Evolutionary conservation across 2,888 invertebrate genomes (phyloP).

Genomic region (Drosophila mercatorum): DNA sequence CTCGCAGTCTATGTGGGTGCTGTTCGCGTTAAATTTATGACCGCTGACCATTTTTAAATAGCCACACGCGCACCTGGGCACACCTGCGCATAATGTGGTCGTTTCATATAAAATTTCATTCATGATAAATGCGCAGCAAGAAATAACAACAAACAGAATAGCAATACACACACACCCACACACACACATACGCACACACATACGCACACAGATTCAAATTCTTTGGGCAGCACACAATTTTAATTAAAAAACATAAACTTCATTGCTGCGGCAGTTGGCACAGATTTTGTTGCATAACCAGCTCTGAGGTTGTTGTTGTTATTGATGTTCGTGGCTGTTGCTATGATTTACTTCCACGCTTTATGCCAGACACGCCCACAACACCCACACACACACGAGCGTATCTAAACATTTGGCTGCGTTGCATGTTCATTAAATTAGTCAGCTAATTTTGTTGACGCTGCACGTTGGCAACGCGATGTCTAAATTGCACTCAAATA

Average conservation of each 20-base stretch:
- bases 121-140: conserved; percentile 60
- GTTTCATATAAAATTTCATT: conserved; percentile 67
- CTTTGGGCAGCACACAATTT: conserved; percentile 62
- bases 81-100: conserved; percentile 79
- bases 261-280: conserved; percentile 53
- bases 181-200: not conserved
- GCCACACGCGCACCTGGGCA: conserved; percentile 77
- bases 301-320: conserved; percentile 14
- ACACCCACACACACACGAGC: conserved; percentile 1
- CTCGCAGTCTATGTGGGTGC: not conserved
- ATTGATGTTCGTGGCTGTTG: conserved; percentile 29
- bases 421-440: conserved; percentile 71
- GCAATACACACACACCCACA: conserved; percentile 20
- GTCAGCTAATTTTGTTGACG: conserved; percentile 69
- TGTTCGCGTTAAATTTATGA: conserved; percentile 67
- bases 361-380: conserved; percentile 37
- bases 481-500: conserved; percentile 5
- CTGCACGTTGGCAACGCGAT: conserved; percentile 36
- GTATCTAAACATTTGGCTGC: conserved; percentile 14
- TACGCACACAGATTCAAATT: conserved; percentile 46
- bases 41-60: conserved; percentile 78
- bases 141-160: conserved; percentile 52
- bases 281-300: conserved; percentile 69
- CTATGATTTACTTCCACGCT: conserved; percentile 56
- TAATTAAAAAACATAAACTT: conserved; percentile 79